phyloP scores from a whole-genome alignment of 1,140 invertebrate genomes.

The Adoxophyes honmai region DNA sequence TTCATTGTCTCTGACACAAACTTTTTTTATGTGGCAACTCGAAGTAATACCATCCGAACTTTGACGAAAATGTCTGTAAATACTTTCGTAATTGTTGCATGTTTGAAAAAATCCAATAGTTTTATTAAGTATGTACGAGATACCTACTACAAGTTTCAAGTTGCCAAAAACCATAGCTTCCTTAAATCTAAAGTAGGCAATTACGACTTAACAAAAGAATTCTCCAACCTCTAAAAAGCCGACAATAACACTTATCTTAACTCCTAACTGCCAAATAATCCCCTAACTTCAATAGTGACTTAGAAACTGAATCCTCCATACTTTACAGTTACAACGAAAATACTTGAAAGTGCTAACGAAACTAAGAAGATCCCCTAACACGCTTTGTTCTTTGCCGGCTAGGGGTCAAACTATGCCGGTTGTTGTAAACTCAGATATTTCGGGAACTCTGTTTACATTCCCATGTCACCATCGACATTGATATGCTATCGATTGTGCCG shows the following conservation, averaged over 20 bases:
- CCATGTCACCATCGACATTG: conserved; percentile 36
- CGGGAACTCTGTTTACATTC: conserved; percentile 47
- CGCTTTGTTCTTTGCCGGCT: too few species aligned
- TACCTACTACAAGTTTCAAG: too few species aligned
- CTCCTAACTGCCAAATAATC: background rate
- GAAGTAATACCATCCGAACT: too few species aligned
- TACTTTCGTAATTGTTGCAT: too few species aligned
- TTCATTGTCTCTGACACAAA: background rate
- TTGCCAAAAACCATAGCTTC: too few species aligned
- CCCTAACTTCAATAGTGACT: background rate
- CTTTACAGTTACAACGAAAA: conserved; percentile 17
- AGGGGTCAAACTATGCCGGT: background rate
- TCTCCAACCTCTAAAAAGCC: background rate
- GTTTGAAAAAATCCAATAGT: too few species aligned
- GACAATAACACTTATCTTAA: background rate
- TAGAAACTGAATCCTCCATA: background rate
- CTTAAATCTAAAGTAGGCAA: too few species aligned
- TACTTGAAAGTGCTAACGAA: conserved; percentile 26
- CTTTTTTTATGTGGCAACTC: background rate
- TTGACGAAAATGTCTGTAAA: too few species aligned
- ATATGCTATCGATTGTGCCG: conserved; percentile 2
- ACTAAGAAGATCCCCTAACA: too few species aligned
- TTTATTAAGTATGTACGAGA: too few species aligned
- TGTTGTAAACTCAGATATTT: conserved; percentile 34
- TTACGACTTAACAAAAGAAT: too few species aligned